Percentiles rank a stretch among this genome's conserved stretches.
Evolutionary conservation across 2,113 vertebrate species (phyloP).

Genomic region (Nymphicus hollandicus): DNA sequence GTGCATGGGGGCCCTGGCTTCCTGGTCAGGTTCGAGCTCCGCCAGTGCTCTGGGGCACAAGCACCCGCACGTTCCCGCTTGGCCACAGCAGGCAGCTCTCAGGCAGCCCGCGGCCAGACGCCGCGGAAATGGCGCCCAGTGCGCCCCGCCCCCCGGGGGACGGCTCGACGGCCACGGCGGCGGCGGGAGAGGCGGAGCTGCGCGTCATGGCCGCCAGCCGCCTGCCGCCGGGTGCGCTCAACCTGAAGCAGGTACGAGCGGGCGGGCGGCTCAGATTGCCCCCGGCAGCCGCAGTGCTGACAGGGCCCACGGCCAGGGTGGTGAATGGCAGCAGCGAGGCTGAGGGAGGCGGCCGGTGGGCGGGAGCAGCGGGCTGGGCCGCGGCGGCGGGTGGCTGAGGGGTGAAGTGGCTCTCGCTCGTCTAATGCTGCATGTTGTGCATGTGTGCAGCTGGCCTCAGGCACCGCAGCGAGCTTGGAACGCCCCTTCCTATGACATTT

Average conservation of each 20-base stretch:
- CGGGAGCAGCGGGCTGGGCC: too few species aligned
- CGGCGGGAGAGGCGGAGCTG: not conserved
- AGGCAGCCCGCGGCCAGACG: too few species aligned
- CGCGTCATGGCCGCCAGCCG: slow-evolving; percentile 64
- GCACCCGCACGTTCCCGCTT: rapidly evolving
- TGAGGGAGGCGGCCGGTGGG: not conserved
- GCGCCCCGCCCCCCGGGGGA: not conserved
- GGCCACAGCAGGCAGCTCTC: rapidly evolving
- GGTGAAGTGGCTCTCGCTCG: too few species aligned
- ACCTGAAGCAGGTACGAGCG: slow-evolving; percentile 80
- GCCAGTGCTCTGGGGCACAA: not conserved
- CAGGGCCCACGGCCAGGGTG: too few species aligned
- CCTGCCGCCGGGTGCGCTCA: slow-evolving; percentile 67
- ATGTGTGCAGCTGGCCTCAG: rapidly evolving
- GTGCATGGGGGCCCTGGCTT: too few species aligned
- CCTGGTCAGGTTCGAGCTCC: too few species aligned
- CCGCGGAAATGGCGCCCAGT: not conserved
- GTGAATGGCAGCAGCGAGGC: not conserved
- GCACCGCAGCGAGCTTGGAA: rapidly evolving
- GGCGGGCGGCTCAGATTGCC: too few species aligned
- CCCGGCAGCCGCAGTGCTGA: not conserved
- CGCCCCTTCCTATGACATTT: rapidly evolving
- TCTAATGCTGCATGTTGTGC: rapidly evolving
- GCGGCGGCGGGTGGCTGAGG: not conserved
- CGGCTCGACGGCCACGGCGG: not conserved